Evolutionary conservation across 2,797 vertebrate genomes (phyloP).

Genomic region (Clarias pachynema): DNA sequence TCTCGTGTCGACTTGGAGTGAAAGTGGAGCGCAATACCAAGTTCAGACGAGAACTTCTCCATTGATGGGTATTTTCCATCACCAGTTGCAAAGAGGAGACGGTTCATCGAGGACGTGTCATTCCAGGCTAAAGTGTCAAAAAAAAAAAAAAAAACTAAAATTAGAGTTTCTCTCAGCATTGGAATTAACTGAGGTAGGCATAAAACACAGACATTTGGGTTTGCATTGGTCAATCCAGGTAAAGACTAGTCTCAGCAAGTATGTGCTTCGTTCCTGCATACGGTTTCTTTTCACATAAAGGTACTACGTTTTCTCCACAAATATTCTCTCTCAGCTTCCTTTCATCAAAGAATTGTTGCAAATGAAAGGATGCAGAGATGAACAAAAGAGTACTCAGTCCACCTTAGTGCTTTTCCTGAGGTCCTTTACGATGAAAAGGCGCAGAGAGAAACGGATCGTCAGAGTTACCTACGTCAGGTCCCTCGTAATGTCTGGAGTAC

Average conservation of each 20-base stretch:
- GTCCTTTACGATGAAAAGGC: conserved; percentile 87
- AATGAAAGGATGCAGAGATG: background rate
- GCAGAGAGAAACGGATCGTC: conserved; percentile 89
- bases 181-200: conserved; percentile 73
- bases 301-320: background rate
- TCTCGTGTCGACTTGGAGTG: background rate
- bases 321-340: background rate
- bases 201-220: conserved; percentile 50
- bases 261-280: conserved; percentile 26
- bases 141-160: no score
- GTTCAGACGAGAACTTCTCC: conserved; percentile 16
- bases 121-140: background rate
- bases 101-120: background rate
- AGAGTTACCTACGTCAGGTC: conserved; percentile 63
- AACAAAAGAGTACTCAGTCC: background rate
- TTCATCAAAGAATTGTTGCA: background rate
- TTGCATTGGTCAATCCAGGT: background rate
- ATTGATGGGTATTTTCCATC: background rate
- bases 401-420: conserved; percentile 77
- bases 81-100: background rate
- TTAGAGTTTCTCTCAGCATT: conserved; percentile 25
- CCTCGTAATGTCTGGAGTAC: conserved; percentile 93
- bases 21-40: background rate
- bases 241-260: background rate
- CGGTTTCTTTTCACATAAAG: background rate